Percentiles rank a stretch among this genome's conserved stretches.
These are phyloP conservation scores for Acanthosepion esculentum DNA, from an alignment of 2,888 invertebrate genomes.

Conservation along the genomic window DNA sequence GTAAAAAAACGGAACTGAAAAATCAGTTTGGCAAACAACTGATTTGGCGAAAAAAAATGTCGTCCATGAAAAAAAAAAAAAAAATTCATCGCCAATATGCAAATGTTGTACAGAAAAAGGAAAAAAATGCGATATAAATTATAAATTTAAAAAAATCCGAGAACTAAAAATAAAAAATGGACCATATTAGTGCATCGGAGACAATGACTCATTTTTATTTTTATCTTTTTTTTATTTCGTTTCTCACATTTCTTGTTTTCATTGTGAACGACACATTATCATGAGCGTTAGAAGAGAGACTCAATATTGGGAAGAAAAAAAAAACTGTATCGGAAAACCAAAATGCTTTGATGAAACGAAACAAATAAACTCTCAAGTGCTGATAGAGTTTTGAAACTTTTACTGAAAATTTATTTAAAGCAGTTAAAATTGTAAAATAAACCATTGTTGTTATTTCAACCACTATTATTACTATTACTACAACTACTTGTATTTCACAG, in stretches of 20 bases:
- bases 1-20: background rate
- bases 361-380: background rate
- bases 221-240: background rate
- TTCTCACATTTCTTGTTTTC: background rate
- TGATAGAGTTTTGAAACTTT: background rate
- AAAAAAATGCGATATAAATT: background rate
- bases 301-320: background rate
- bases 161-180: background rate
- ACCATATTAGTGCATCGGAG: background rate
- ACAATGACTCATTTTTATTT: background rate
- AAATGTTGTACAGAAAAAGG: background rate
- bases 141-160: background rate
- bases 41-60: background rate
- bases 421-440: constrained; percentile 33
- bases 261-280: background rate
- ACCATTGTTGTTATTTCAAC: background rate
- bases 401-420: background rate
- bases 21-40: background rate
- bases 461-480: background rate
- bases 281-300: background rate
- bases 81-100: background rate
- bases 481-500: background rate
- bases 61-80: background rate
- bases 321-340: background rate
- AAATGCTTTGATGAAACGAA: background rate